Evolutionary conservation across 2,888 invertebrate species (phyloP).

Genomic region (Pollenia labialis): DNA sequence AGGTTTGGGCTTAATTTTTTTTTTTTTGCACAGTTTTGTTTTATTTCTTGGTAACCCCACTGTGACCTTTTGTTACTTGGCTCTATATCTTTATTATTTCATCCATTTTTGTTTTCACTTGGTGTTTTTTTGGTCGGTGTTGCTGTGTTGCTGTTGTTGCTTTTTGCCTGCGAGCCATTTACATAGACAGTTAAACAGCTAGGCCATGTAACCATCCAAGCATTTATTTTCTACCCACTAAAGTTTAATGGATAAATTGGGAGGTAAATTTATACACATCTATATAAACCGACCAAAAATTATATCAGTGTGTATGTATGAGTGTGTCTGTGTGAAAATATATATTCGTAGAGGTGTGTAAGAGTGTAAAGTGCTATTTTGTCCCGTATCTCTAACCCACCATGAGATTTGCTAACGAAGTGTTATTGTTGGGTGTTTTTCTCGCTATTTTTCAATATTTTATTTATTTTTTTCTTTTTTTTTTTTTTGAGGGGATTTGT

Average conservation of each 20-base stretch:
- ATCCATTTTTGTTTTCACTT: not conserved
- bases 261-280: slow-evolving; percentile 7
- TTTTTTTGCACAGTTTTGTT: too few species aligned
- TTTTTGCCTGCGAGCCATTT: slow-evolving; percentile 65
- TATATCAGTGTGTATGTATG: not conserved
- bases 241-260: slow-evolving; percentile 45
- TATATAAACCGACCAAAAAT: not conserved
- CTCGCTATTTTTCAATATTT: slow-evolving; percentile 16
- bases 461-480: not conserved
- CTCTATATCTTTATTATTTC: slow-evolving; percentile 15
- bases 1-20: too few species aligned
- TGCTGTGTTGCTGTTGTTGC: not conserved
- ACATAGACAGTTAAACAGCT: slow-evolving; percentile 69
- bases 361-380: slow-evolving; percentile 27
- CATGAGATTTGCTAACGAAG: slow-evolving; percentile 39
- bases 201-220: slow-evolving; percentile 63
- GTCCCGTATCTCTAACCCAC: slow-evolving; percentile 18
- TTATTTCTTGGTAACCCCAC: not conserved
- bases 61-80: slow-evolving; percentile 3
- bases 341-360: not conserved
- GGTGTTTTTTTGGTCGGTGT: not conserved
- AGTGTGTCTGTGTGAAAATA: not conserved
- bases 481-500: not conserved
- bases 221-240: slow-evolving; percentile 49
- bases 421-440: slow-evolving; percentile 32